Evolutionary conservation across 2,113 vertebrate species (phyloP).

Genomic region (Bambusicola thoracicus): DNA sequence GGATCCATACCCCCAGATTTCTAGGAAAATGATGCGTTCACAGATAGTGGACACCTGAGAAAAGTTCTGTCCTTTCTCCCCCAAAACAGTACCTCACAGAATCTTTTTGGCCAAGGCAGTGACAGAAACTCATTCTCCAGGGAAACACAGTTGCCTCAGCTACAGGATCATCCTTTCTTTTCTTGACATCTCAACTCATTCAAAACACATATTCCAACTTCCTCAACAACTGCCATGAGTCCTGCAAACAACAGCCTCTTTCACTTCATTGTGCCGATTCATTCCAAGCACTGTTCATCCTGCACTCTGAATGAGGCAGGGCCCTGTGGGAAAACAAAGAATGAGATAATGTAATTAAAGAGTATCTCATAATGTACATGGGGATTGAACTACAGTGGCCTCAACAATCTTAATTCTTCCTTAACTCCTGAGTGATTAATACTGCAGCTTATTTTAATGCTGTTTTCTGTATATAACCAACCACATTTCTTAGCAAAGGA

Average conservation of each 20-base stretch:
- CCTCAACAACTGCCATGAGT: slow-evolving; percentile 40
- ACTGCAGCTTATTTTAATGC: background rate
- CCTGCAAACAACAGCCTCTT: slow-evolving; percentile 60
- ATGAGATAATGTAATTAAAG: slow-evolving; percentile 63
- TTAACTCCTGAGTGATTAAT: slow-evolving; percentile 35
- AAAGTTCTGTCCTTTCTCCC: background rate
- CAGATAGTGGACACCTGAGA: background rate
- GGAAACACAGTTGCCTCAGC: slow-evolving; percentile 30
- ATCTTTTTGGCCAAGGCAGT: background rate
- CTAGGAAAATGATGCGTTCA: background rate
- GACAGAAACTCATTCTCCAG: slow-evolving; percentile 15
- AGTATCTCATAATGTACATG: slow-evolving; percentile 39
- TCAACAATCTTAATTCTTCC: slow-evolving; percentile 9
- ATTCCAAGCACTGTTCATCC: slow-evolving; percentile 45
- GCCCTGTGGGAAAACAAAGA: slow-evolving; percentile 56
- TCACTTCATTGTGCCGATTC: slow-evolving; percentile 46
- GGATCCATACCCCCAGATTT: background rate
- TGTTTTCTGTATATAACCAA: background rate
- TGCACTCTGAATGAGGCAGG: slow-evolving; percentile 26
- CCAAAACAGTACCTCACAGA: background rate
- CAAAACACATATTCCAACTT: slow-evolving; percentile 24
- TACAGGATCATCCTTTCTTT: slow-evolving; percentile 44
- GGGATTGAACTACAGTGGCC: slow-evolving; percentile 27
- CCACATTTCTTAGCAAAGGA: background rate
- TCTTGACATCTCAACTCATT: slow-evolving; percentile 41